Base-by-base conservation (phyloP, 2,113 vertebrate species). In the Grus americana region DNA sequence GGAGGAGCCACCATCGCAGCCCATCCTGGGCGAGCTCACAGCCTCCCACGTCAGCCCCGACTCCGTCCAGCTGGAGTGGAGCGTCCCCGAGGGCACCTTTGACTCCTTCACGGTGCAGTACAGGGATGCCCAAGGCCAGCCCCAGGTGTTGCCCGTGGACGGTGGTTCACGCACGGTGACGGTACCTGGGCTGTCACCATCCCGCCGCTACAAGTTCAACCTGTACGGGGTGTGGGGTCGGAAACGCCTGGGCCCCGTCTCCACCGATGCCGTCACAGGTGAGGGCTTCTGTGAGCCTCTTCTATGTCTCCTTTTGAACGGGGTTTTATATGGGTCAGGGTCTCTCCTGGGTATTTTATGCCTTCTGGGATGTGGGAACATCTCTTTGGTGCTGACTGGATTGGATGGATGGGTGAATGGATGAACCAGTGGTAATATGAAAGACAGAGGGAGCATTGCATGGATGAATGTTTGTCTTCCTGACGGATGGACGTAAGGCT, bases 141-240 rank as follows among this genome's bases (percentile, higher is more conserved):
- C 74, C 4, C 88, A 78, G 49, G 57, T 10, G 20, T n/a, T 98
- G 59, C 83, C 89, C 1, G 30, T 92, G 71, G 83, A 93, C 0
- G 72, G 95, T 19, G 86, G 61, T 8, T 90, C 94, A 16, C 80
- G 6, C 1, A 79, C 40, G 9, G 78, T 95, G 74, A 79, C 78
- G 3, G 12, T 98, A 22, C 44, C 81, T 2, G 93, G 88, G 32
- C 93, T 98, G 42, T 79, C 66, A 3, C 96, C 97, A 2, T 71
- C 80, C 26, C 96, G 50, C 47, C 97, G 85, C 29, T 98, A 98
- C 88, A 96, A 94, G 63, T 97, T 98, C 63, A 94, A 96, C 59
- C 95, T 98, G 7, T 97, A 94, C 0, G 97, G 98, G 8, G 2
- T 97, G 15, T 40, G 8, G 3, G 54, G 84, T 1, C 20, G 82